Evolutionary conservation across 2,888 invertebrate genomes (phyloP).

Genomic region (Cephus sareptanus): DNA sequence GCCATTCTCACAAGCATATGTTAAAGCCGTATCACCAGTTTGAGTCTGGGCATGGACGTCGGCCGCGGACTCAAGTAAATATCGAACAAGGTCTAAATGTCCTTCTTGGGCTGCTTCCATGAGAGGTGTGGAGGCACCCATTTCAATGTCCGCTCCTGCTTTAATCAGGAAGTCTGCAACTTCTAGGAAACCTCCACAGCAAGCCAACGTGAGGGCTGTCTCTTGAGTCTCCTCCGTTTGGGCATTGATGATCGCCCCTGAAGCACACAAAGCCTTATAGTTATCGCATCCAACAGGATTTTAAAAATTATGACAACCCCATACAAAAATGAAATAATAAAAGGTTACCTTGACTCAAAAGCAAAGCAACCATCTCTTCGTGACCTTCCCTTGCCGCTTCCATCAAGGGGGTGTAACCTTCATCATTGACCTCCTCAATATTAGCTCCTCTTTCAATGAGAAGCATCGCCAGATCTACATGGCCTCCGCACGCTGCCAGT

Average conservation of each 20-base stretch:
- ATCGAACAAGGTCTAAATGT: constrained; percentile 91
- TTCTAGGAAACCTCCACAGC: constrained; percentile 95
- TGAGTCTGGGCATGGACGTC: constrained; percentile 95
- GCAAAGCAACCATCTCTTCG: constrained; percentile 96
- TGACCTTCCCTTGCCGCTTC: constrained; percentile 99
- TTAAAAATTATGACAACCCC: not conserved
- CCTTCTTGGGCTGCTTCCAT: constrained; percentile 99
- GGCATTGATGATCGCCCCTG: constrained; percentile 94
- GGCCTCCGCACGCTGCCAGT: constrained; percentile 97
- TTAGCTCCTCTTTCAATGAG: constrained; percentile 97
- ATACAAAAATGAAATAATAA: not conserved
- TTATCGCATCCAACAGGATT: not conserved
- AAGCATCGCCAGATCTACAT: constrained; percentile 95
- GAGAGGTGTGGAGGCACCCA: constrained; percentile 95
- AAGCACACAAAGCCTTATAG: constrained; percentile 24
- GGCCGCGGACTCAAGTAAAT: constrained; percentile 85
- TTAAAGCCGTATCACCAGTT: constrained; percentile 95
- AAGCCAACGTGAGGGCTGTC: constrained; percentile 92
- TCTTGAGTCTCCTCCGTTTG: constrained; percentile 99
- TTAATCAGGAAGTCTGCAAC: constrained; percentile 95
- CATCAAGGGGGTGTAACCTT: constrained; percentile 99
- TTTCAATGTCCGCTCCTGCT: constrained; percentile 93
- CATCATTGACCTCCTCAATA: constrained; percentile 99
- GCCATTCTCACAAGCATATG: constrained; percentile 98
- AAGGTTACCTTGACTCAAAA: constrained; percentile 82